Evolutionary conservation across 2,888 invertebrate species (phyloP).

Genomic region (Pocota personata): DNA sequence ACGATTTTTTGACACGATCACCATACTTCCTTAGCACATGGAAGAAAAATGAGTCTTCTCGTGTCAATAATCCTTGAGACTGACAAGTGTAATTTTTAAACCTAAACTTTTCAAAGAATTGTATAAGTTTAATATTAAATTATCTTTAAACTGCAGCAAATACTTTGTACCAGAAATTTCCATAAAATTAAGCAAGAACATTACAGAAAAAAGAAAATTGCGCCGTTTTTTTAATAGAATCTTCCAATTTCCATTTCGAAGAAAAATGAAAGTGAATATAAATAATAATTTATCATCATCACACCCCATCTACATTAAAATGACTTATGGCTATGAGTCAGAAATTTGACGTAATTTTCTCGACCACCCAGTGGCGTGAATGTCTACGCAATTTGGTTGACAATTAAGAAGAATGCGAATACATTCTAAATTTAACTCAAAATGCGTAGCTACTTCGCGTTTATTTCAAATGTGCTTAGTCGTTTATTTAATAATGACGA

Average conservation of each 20-base stretch:
- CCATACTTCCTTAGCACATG: no score
- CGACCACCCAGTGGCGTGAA: not conserved
- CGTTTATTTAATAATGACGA: not conserved
- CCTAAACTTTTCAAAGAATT: no score
- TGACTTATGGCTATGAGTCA: slow-evolving; percentile 47
- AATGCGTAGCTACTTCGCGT: not conserved
- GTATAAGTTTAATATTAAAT: no score
- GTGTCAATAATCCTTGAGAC: no score
- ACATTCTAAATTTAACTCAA: slow-evolving; percentile 19
- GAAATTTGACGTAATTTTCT: slow-evolving; percentile 49
- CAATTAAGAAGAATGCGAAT: not conserved
- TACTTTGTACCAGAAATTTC: no score
- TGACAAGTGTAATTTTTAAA: no score
- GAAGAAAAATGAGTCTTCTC: no score
- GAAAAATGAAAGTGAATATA: slow-evolving; percentile 34
- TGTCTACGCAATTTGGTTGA: slow-evolving; percentile 4
- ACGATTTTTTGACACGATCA: no score
- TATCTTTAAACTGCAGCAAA: no score
- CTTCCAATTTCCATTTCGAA: slow-evolving; percentile 10
- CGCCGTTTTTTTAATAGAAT: not conserved
- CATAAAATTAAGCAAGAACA: no score
- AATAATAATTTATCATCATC: slow-evolving; percentile 29
- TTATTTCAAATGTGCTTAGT: not conserved
- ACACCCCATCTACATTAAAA: slow-evolving; percentile 8
- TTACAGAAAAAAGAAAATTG: not conserved